Conservation (phyloP, 2,888 invertebrate genomes). For the Salpingus planirostris region DNA sequence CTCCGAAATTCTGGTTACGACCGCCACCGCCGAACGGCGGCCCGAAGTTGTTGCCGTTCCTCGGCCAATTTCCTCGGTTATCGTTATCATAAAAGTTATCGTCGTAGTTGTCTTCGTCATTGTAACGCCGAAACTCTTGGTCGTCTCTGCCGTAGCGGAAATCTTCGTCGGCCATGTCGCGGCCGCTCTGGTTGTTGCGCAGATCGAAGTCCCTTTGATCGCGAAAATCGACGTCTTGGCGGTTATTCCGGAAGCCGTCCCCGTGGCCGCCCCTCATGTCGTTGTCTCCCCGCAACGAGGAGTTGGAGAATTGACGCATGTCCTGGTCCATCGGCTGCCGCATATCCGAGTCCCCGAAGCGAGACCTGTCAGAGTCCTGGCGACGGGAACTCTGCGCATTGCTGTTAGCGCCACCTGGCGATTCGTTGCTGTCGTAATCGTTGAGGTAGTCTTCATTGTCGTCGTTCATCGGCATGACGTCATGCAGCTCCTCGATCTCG, state of each 20-base stretch:
- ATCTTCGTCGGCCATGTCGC: conserved; percentile 26
- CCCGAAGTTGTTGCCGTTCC: conserved; percentile 7
- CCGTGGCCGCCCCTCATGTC: conserved; percentile 25
- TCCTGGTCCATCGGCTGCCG: conserved; percentile 27
- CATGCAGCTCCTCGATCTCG: conserved; percentile 70
- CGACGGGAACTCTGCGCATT: too few relatives aligned
- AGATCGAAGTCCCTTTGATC: conserved; percentile 28
- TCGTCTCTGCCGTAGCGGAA: conserved; percentile 20
- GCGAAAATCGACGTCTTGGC: conserved; percentile 26
- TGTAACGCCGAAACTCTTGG: conserved; percentile 19
- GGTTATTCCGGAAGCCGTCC: conserved; percentile 13
- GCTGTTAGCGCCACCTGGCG: conserved; percentile 8
- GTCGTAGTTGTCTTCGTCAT: conserved; percentile 34
- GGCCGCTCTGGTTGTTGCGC: conserved; percentile 19
- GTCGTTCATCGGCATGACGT: conserved; percentile 64
- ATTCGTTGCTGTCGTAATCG: conserved; percentile 43
- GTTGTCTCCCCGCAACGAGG: conserved; percentile 19
- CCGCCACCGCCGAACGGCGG: conserved; percentile 1
- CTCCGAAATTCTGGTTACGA: conserved; percentile 5
- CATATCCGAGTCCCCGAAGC: conserved; percentile 18
- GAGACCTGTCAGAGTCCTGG: conserved; percentile 4
- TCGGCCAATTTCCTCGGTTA: conserved; percentile 35
- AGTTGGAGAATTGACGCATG: conserved; percentile 22
- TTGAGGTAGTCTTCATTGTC: conserved; percentile 41
- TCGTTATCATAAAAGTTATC: conserved; percentile 43